Evolutionary conservation across 2,888 invertebrate genomes (phyloP), one percentile per base, ranked within the genome.

Genomic region (Leptinotarsa tumamoca): DNA sequence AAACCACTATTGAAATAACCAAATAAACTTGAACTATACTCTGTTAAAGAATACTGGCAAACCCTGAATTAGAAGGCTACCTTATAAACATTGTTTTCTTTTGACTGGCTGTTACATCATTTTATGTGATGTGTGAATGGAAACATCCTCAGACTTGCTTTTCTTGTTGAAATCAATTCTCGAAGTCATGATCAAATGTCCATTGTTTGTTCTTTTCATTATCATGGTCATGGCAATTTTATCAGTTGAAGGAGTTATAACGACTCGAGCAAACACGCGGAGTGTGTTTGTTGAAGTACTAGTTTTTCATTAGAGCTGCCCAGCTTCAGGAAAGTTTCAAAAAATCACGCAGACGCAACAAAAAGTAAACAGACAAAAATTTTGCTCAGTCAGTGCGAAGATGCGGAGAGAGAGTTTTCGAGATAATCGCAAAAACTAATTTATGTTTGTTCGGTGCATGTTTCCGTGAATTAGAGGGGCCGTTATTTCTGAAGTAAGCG

Each of bases 401-500:
- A 63, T 43, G 63, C 63, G 17, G 33, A 21, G 23, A 68, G 54
- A 18, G n/a, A 54, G n/a, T 68, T 68, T 18, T 52, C 14, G 68
- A 68, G 52, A 23, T 56, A 73, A 72, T 66, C 54, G 33, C 56
- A 15, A 52, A 71, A 74, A 78, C 72, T 76, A 79, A 76, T 76
- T 79, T 69, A 67, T 63, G 33, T 63, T 50, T 21, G 56, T 70
- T 66, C 21, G 43, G 58, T 67, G 61, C 70, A 70, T 74, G 76
- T 78, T 79, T 73, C 66, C 23, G 43, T 78, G 54, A 82, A 78
- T 81, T 82, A 81, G 77, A 80, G 68, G 75, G 74, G 72, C 78
- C 76, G 82, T 84, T 83, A 84, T 83, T 84, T 78, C 76, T 77
- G 74, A 71, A 71, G 80, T 80, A 76, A 80, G 77, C 81, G 80